phyloP scores from a whole-genome alignment of 2,797 vertebrate genomes.

The Hydrocynus forskahlii region DNA sequence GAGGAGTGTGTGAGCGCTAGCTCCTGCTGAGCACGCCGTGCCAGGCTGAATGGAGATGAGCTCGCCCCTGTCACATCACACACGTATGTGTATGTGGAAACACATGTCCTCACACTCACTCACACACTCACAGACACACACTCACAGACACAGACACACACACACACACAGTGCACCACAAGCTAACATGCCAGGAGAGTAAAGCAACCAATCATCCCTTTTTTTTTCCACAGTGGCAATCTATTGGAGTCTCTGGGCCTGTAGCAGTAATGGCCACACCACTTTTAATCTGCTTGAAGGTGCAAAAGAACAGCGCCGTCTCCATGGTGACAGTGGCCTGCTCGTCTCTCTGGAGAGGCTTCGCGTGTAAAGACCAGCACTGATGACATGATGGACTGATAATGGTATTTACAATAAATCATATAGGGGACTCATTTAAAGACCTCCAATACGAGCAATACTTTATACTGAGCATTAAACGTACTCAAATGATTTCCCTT shows the following conservation, averaged over 20 bases:
- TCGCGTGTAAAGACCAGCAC: constrained; percentile 36
- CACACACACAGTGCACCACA: constrained; percentile 35
- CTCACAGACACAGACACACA: constrained; percentile 66
- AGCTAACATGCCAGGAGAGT: constrained; percentile 16
- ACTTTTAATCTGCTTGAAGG: constrained; percentile 54
- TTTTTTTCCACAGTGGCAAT: constrained; percentile 17
- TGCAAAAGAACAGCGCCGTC: constrained; percentile 53
- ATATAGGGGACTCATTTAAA: constrained; percentile 27
- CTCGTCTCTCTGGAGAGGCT: constrained; percentile 52
- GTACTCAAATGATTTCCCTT: background rate
- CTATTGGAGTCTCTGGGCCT: constrained; percentile 35
- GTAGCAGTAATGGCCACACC: constrained; percentile 45
- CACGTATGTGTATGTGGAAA: constrained; percentile 46
- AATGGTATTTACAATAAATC: constrained; percentile 43
- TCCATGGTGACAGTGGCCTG: constrained; percentile 61
- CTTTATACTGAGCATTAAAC: constrained; percentile 24
- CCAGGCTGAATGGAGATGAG: constrained; percentile 67
- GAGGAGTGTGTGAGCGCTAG: constrained; percentile 63
- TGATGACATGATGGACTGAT: constrained; percentile 45
- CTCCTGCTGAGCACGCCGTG: constrained; percentile 73
- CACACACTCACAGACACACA: constrained; percentile 70
- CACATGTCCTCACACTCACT: constrained; percentile 70
- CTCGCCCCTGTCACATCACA: constrained; percentile 79
- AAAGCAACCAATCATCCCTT: constrained; percentile 15
- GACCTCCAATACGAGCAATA: background rate